Evolutionary conservation across 2,888 invertebrate genomes (phyloP), one percentile per base, ranked within the genome.

Genomic region (Malthinus seriepunctatus): DNA sequence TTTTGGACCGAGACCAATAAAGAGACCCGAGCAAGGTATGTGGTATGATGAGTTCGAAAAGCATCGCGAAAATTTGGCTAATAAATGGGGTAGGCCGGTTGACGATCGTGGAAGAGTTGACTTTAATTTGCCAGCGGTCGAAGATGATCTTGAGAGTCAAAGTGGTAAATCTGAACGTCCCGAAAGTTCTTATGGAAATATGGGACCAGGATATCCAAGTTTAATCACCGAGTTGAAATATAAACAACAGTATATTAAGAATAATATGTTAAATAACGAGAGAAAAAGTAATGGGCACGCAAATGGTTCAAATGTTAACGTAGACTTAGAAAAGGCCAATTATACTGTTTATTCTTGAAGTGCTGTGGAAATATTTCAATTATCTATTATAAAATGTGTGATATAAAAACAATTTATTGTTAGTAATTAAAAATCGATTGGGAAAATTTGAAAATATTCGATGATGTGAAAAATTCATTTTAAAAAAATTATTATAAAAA

Each of bases 51-150:
- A 66, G 39, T 55, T 66, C 23, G 37, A 64, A 6, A 51, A 51
- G 8, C 56, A 66, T 45, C 14, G 64, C 3, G 63, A 64, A 8
- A 64, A 56, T 50, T 50, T 66, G 38, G 56, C 61, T 3, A 58
- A 39, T 6, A 61, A 63, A 15, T 63, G 64, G 64, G 56, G 58
- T 0, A 51, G 52, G 12, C 39, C 15, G 2, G 5, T 1, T 4
- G 15, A 9, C 1, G n/a, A 42, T 1, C 6, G n/a, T 0, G 6
- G n/a, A 6, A 6, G 10, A 5, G 23, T 15, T 23, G 1, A 8
- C 12, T 5, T 9, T 42, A 6, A 8, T 8, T 5, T 15, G 6
- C 14, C 1, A 2, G 39, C 15, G 8, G 23, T 14, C 10, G 15
- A 4, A 42, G 39, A 42, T 6, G 23, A 23, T 5, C 3, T 23